Evolutionary conservation across 1,140 invertebrate species (phyloP), one percentile per base, ranked within the genome.

Genomic region (Meloidogyne chitwoodi): DNA sequence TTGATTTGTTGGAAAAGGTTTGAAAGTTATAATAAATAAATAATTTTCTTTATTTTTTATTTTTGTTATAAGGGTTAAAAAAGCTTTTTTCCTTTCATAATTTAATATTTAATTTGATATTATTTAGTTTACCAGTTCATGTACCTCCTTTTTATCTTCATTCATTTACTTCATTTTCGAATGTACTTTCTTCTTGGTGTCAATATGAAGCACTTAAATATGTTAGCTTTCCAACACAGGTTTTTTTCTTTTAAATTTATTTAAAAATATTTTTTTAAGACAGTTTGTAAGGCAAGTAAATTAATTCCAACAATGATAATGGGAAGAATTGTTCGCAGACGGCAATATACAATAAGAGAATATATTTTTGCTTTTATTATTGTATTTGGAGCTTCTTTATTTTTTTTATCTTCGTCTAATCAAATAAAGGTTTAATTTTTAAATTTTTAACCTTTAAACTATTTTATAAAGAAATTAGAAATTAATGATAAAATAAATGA

Each of bases 171-270:
- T 96, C 95, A 0, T 92, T 99, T 81, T 96, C 94, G 22, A 99
- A 99, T 88, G 94, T 98, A 76, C 92, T 99, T 91, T 97, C 95
- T 87, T 95, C 94, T 61, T 99, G 96, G 96, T 98, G 94, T 88
- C 96, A 99, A 88, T 99, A 99, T 87, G 96, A 99, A 89, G 96
- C 96, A 26, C 89, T 99, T 3, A 99, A 98, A 88, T 99, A 93
- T 89, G 94, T 99, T 80, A 96, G 93, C 84, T 99, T 99, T 88
- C 96, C 96, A 2, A 95, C 94, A n/a, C 77, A 78, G 78, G 62
- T 96, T 98, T 90, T 93, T 94, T 3, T 31, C 6, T 38, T 38
- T 8, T 38, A 71, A 74, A 74, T 24, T 44, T 16, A 22, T 24
- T 34, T 24, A 26, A 74, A 24, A 22, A 29, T 62, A 10, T 77